phyloP scores from a whole-genome alignment of 2,888 invertebrate genomes.

The Lordiphosa fenestrarum region DNA sequence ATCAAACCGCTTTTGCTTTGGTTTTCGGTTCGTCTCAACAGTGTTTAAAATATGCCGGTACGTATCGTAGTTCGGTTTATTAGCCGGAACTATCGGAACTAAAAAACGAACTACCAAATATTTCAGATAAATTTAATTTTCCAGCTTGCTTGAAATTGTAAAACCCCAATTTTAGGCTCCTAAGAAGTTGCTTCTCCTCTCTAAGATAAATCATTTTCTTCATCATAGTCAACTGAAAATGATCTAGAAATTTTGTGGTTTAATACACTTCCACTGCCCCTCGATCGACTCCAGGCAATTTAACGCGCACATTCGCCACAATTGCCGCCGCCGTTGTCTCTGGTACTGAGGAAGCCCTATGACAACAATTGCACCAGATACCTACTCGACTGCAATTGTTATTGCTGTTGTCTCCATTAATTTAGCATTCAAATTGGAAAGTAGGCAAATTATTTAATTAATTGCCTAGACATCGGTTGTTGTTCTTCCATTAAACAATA shows the following conservation, averaged over 20 bases:
- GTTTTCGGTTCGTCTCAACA: too few relatives aligned
- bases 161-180: too few relatives aligned
- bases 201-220: too few relatives aligned
- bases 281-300: background rate
- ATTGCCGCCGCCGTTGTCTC: conserved; percentile 8
- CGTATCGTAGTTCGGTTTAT: too few relatives aligned
- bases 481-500: background rate
- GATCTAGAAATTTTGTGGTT: background rate
- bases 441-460: conserved; percentile 48
- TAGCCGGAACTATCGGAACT: too few relatives aligned
- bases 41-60: too few relatives aligned
- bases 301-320: conserved; percentile 1
- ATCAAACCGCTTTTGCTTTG: too few relatives aligned
- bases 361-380: conserved; percentile 12
- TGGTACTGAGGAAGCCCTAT: conserved; percentile 23
- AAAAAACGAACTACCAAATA: too few relatives aligned
- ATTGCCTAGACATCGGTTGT: conserved; percentile 31
- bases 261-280: background rate
- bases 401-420: conserved; percentile 31
- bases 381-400: conserved; percentile 11
- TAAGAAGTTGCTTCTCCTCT: too few relatives aligned
- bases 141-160: too few relatives aligned
- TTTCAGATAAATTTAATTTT: too few relatives aligned
- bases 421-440: conserved; percentile 39
- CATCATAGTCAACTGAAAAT: background rate